A percentile compares a stretch with the other conserved stretches of the same genome.
phyloP scores from a whole-genome alignment of 2,797 vertebrate genomes.

The Myotis planiceps region DNA sequence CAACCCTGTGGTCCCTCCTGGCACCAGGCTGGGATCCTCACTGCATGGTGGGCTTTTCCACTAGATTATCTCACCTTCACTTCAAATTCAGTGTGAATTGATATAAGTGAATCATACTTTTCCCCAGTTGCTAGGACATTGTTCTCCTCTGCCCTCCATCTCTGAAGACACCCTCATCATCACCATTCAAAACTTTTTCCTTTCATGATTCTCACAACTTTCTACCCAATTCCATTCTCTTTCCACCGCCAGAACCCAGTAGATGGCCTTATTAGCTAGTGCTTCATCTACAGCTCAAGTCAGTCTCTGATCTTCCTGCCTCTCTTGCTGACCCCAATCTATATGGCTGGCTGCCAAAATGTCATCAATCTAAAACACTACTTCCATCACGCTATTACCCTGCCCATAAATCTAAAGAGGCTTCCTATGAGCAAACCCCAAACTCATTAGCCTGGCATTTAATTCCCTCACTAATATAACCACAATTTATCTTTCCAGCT shows the following conservation, averaged over 20 bases:
- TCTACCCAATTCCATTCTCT: neutral
- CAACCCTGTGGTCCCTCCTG: neutral
- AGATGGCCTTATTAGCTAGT: neutral
- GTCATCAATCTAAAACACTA: conserved; percentile 41
- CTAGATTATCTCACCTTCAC: neutral
- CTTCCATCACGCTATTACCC: conserved; percentile 35
- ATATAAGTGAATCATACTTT: neutral
- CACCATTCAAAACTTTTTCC: neutral
- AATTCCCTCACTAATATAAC: conserved; percentile 32
- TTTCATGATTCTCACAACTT: neutral
- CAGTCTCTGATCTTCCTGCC: neutral
- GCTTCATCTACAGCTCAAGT: neutral
- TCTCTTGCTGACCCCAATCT: conserved; percentile 10
- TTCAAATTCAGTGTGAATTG: neutral
- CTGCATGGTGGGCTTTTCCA: neutral
- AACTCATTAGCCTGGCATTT: conserved; percentile 47
- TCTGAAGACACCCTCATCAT: neutral
- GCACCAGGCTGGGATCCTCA: neutral
- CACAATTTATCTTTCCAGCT: conserved; percentile 22
- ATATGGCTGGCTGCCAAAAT: conserved; percentile 41
- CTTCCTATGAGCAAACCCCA: conserved; percentile 56
- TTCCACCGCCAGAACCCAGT: neutral
- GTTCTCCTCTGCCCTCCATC: neutral
- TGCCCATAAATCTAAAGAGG: conserved; percentile 49
- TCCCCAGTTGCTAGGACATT: neutral